Conservation (phyloP, 2,113 vertebrate genomes). For the Balaenoptera acutorostrata region DNA sequence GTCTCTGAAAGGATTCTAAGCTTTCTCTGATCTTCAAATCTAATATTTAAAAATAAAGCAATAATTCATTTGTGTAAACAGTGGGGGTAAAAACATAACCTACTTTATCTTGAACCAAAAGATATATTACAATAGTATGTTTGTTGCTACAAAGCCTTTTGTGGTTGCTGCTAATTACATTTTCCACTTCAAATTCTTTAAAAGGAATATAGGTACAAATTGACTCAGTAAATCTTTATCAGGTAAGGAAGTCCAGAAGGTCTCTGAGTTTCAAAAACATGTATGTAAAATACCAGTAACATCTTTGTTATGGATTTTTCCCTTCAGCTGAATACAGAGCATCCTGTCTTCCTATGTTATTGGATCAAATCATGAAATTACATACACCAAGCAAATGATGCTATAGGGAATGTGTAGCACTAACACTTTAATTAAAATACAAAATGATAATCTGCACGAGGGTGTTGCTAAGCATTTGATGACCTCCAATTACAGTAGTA, state of each 20-base stretch:
- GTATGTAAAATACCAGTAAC: background rate
- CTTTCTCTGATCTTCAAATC: constrained; percentile 17
- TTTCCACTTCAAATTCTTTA: constrained; percentile 30
- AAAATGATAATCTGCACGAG: constrained; percentile 13
- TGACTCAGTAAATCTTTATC: background rate
- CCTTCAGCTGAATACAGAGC: background rate
- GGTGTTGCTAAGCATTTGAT: constrained; percentile 5
- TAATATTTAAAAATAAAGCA: background rate
- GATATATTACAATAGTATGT: background rate
- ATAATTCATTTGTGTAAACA: background rate
- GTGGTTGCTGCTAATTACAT: background rate
- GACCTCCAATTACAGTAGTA: constrained; percentile 36
- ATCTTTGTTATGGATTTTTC: background rate
- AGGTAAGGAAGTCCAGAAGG: background rate
- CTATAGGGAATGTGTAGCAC: background rate
- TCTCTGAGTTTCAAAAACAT: background rate
- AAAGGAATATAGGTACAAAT: background rate
- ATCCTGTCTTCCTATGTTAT: background rate
- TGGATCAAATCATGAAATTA: constrained; percentile 22
- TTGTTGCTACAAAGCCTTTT: background rate
- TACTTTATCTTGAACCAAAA: constrained; percentile 35
- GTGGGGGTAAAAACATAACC: background rate
- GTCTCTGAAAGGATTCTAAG: background rate
- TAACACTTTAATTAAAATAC: constrained; percentile 58
- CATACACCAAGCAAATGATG: constrained; percentile 5